Conservation (phyloP, 2,113 vertebrate genomes). For the Capricornis sumatraensis region DNA sequence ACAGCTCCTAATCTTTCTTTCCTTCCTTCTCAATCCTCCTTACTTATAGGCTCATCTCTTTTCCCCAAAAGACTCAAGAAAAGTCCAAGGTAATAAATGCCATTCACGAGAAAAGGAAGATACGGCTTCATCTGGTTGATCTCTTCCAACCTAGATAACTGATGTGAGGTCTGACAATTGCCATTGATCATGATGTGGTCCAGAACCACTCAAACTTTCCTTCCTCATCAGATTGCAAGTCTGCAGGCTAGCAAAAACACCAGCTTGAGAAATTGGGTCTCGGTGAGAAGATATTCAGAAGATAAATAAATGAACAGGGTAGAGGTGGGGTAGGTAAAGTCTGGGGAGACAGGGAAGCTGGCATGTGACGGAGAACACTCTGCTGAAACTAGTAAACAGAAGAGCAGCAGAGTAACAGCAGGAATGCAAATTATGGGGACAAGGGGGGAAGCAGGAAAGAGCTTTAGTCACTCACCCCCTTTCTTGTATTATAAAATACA, state of each 20-base stretch:
- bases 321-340: neutral
- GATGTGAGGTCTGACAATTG: neutral
- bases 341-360: neutral
- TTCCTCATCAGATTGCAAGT: neutral
- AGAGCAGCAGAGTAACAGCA: neutral
- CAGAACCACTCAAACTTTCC: neutral
- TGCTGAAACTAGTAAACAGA: neutral
- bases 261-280: neutral
- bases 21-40: neutral
- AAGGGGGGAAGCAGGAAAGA: neutral
- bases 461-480: neutral
- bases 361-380: neutral
- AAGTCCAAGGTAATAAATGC: neutral
- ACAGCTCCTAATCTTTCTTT: neutral
- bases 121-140: no score
- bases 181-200: neutral
- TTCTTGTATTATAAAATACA: neutral
- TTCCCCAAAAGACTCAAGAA: neutral
- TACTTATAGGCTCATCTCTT: neutral
- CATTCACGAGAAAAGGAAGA: neutral
- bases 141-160: neutral
- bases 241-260: neutral
- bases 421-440: neutral
- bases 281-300: neutral
- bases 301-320: neutral